These are phyloP conservation scores for Trichomalopsis sarcophagae DNA, from an alignment of 1,140 invertebrate genomes.

Conservation along the genomic window DNA sequence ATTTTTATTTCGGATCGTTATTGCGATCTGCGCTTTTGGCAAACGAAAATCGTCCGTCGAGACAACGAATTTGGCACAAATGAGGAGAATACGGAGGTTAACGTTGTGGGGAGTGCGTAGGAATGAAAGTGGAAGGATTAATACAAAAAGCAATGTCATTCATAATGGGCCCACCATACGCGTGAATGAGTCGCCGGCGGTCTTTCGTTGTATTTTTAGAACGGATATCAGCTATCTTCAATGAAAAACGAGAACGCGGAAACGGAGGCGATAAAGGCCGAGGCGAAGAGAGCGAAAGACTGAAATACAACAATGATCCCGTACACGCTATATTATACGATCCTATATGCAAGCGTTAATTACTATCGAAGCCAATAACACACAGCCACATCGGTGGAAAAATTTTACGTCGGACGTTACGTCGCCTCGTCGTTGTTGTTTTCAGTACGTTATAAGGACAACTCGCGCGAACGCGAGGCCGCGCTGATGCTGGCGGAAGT, in stretches of 20 bases:
- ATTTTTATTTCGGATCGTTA: neutral
- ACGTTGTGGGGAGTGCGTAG: no score
- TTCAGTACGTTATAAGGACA: neutral
- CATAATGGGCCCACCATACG: neutral
- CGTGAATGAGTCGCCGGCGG: neutral
- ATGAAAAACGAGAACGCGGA: slow-evolving; percentile 34
- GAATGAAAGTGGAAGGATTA: neutral
- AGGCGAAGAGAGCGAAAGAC: neutral
- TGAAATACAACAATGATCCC: neutral
- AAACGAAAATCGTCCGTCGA: no score
- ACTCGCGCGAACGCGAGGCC: neutral
- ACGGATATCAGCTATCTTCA: neutral
- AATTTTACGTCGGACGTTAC: no score
- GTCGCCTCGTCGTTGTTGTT: neutral
- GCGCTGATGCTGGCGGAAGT: neutral
- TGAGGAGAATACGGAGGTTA: no score
- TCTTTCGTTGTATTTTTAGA: neutral
- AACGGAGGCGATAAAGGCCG: neutral
- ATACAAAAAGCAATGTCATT: slow-evolving; percentile 16
- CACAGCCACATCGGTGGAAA: no score
- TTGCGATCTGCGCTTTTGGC: no score
- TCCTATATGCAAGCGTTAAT: neutral
- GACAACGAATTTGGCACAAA: no score
- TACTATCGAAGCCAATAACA: neutral
- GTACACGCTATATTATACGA: neutral